Percentiles rank a stretch among this genome's conserved stretches.
These are phyloP conservation scores for Heliconius cydno DNA, from an alignment of 2,888 invertebrate genomes.

Conservation along the genomic window DNA sequence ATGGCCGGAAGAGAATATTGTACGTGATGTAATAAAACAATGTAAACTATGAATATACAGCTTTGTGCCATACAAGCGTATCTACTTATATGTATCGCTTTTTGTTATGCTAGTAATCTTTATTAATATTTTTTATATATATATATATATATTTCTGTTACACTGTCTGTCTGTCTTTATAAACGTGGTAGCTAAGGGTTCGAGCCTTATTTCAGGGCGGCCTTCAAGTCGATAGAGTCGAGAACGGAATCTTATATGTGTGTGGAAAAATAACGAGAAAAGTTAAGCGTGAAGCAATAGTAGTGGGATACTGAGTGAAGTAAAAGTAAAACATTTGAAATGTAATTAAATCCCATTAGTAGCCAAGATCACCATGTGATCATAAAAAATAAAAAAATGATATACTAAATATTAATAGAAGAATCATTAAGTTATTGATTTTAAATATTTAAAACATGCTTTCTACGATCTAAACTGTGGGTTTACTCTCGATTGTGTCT, in stretches of 20 bases:
- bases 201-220: not conserved
- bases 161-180: not conserved
- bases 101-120: not conserved
- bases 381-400: not conserved
- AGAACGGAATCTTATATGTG: too few species aligned
- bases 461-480: not conserved
- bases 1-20: not conserved
- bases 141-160: not conserved
- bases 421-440: not conserved
- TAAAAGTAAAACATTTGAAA: too few species aligned
- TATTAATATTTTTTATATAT: not conserved
- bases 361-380: not conserved
- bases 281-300: too few species aligned
- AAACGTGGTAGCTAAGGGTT: not conserved
- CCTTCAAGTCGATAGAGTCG: too few species aligned
- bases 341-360: not conserved
- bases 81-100: not conserved
- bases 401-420: not conserved
- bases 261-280: too few species aligned
- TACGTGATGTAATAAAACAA: constrained; percentile 9
- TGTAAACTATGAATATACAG: not conserved
- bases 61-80: not conserved
- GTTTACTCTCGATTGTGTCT: not conserved
- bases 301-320: too few species aligned
- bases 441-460: not conserved